Evolutionary conservation across 2,113 vertebrate genomes (phyloP), one percentile per base, ranked within the genome.

Genomic region (Bubo blakistoni): DNA sequence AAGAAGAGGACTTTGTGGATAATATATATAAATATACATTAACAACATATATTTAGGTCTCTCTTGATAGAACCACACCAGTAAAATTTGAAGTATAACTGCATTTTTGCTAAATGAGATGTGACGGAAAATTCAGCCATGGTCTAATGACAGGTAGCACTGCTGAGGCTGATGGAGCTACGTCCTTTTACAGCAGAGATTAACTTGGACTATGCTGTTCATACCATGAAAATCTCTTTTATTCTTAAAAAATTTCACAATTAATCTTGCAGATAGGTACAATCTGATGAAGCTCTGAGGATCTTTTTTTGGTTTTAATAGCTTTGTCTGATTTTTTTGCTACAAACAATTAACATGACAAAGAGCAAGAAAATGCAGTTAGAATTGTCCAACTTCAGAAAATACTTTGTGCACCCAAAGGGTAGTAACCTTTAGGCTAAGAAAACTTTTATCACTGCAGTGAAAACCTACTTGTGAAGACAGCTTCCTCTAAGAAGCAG

Each of bases 11-110:
- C 76, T 97, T 97, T 88, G 91, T 86, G 80, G 78, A 40, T 80
- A 47, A 80, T 82, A 82, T 44, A 79, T 65, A 80, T 71, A 90
- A 54, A 55, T 42, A 74, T 49, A 79, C 92, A 79, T 63, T 19
- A 16, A 17, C 80, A 61, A 32, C 96, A 94, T 94, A 98, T 98
- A 73, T 97, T 97, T 97, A 97, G 67, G 58, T 93, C 11, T 83
- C 54, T 91, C 49, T 89, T 94, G 78, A 63, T 94, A 90, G 81
- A 96, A 69, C 7, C 25, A 86, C 40, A 55, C 30, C 11, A 94
- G 44, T 61, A 86, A 90, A 96, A 97, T 93, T 70, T 90, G 73
- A 96, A 95, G 59, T 61, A 46, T 67, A 77, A 40, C 71, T 95
- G 51, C 40, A 73, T 89, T 72, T 97, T 93, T 93, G 44, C 82